These are phyloP conservation scores for Notiomystis cincta DNA, from an alignment of 2,113 vertebrate genomes.

Conservation along the genomic window DNA sequence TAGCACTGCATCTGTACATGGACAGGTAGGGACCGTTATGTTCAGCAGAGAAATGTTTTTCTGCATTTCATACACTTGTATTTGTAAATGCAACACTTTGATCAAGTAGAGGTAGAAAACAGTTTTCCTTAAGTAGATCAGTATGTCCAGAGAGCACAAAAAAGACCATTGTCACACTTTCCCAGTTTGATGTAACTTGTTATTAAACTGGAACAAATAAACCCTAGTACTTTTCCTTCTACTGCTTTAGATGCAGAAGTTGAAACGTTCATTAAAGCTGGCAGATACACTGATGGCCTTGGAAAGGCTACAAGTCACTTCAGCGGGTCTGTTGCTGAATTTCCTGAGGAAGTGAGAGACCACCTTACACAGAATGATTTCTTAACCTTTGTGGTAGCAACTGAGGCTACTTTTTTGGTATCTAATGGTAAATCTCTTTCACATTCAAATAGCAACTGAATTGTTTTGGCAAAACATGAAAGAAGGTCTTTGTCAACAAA, in stretches of 20 bases:
- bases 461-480: neutral
- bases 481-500: neutral
- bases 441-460: neutral
- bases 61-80: neutral
- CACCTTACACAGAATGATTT: neutral
- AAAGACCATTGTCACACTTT: neutral
- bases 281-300: neutral
- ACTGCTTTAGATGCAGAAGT: neutral
- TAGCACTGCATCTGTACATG: neutral
- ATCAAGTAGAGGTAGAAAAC: neutral
- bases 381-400: neutral
- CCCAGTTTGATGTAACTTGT: neutral
- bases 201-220: neutral
- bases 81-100: neutral
- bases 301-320: neutral
- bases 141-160: neutral
- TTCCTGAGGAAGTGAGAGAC: neutral
- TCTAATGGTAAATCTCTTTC: neutral
- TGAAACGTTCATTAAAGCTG: neutral
- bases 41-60: neutral
- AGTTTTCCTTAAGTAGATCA: neutral
- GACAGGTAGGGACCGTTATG: neutral
- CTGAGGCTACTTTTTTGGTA: neutral
- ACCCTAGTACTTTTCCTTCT: neutral
- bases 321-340: rapidly evolving